phyloP scores from a whole-genome alignment of 2,888 invertebrate species.

The Ophion ellenae region DNA sequence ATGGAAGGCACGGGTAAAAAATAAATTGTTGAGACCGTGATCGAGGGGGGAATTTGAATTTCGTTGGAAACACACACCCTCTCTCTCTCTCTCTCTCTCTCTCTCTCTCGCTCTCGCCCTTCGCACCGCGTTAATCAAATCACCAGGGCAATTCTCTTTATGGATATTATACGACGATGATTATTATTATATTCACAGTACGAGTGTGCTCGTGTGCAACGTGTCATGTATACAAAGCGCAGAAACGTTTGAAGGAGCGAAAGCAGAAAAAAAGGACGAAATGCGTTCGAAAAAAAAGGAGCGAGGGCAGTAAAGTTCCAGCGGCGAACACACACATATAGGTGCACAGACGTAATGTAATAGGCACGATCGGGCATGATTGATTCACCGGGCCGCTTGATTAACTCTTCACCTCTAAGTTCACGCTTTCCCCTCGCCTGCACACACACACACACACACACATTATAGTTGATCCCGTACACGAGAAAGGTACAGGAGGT shows the following conservation, averaged over 20 bases:
- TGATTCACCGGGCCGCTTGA: conserved; percentile 74
- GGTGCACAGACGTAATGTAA: conserved; percentile 67
- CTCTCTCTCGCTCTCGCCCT: conserved; percentile 28
- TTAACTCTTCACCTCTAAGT: conserved; percentile 74
- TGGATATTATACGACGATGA: conserved; percentile 68
- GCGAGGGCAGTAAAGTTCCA: conserved; percentile 40
- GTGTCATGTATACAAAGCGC: conserved; percentile 32
- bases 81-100: not conserved
- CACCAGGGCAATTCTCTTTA: conserved; percentile 70
- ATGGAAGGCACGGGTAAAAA: conserved; percentile 33
- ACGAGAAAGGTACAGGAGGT: conserved; percentile 10
- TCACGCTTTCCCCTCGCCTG: conserved; percentile 62
- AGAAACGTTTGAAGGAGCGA: conserved; percentile 40
- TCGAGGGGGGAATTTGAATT: conserved; percentile 51
- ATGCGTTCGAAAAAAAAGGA: conserved; percentile 29
- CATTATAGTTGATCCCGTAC: not conserved
- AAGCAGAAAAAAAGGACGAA: conserved; percentile 46
- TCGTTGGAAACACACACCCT: conserved; percentile 17
- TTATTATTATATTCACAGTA: conserved; percentile 68
- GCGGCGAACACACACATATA: conserved; percentile 36
- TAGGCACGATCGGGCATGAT: conserved; percentile 73
- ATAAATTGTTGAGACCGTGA: conserved; percentile 41
- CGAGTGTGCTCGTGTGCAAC: conserved; percentile 16
- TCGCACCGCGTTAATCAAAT: conserved; percentile 71
- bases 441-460: not conserved